A percentile compares a stretch with the other conserved stretches of the same genome.
Conservation (phyloP, 2,888 invertebrate genomes). For the Drosophila neotestacea region DNA sequence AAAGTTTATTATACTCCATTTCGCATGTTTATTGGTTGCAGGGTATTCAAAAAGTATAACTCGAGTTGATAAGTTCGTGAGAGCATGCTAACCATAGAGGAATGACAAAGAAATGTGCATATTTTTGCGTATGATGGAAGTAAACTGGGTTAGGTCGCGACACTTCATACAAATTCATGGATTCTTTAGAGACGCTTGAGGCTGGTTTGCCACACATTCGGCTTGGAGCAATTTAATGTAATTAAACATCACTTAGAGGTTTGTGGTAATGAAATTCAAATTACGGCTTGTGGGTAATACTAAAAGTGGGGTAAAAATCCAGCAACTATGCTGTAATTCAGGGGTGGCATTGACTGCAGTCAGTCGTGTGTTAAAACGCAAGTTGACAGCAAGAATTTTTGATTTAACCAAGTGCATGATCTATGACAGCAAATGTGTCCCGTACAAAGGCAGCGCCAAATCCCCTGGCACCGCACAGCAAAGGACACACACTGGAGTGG, state of each 20-base stretch:
- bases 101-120: slow-evolving; percentile 48
- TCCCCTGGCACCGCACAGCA: slow-evolving; percentile 25
- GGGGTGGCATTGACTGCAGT: slow-evolving; percentile 57
- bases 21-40: background rate
- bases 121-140: slow-evolving; percentile 48
- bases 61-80: slow-evolving; percentile 48
- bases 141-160: slow-evolving; percentile 64
- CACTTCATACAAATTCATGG: slow-evolving; percentile 69
- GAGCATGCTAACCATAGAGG: background rate
- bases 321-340: background rate
- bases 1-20: background rate
- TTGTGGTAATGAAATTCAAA: slow-evolving; percentile 71
- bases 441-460: slow-evolving; percentile 57
- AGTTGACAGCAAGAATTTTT: slow-evolving; percentile 75
- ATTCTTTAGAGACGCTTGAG: slow-evolving; percentile 42
- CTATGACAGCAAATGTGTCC: slow-evolving; percentile 77
- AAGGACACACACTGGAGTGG: slow-evolving; percentile 20
- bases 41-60: slow-evolving; percentile 31
- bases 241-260: slow-evolving; percentile 62
- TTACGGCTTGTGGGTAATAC: slow-evolving; percentile 30
- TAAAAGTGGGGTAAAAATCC: slow-evolving; percentile 36
- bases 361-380: slow-evolving; percentile 69
- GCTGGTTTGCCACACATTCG: slow-evolving; percentile 23
- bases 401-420: slow-evolving; percentile 80
- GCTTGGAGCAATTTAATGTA: slow-evolving; percentile 63